phyloP scores from a whole-genome alignment of 2,113 vertebrate species.

The Plecturocebus donacophilus region DNA sequence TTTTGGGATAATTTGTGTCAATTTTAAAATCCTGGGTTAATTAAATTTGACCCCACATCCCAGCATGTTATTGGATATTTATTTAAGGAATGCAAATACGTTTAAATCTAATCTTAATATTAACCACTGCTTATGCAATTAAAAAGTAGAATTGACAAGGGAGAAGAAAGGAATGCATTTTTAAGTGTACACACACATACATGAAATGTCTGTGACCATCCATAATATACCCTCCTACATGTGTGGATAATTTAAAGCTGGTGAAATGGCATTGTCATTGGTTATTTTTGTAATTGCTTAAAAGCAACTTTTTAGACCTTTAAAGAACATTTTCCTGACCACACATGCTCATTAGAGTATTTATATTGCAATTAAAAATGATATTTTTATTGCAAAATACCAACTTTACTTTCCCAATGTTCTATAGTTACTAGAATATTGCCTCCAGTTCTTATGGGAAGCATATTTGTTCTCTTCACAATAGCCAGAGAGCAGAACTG shows the following conservation, averaged over 20 bases:
- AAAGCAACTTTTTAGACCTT: slow-evolving; percentile 1
- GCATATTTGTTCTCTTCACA: not conserved
- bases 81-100: slow-evolving; percentile 80
- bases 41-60: slow-evolving; percentile 78
- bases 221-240: not conserved
- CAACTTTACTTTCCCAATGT: not conserved
- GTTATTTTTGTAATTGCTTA: not conserved
- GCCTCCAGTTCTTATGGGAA: not conserved
- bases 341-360: not conserved
- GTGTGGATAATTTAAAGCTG: not conserved
- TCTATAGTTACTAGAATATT: not conserved
- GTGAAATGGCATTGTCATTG: not conserved
- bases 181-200: not conserved
- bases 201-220: not conserved
- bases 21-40: slow-evolving; percentile 80
- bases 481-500: not conserved
- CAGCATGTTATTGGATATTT: slow-evolving; percentile 78
- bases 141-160: slow-evolving; percentile 56
- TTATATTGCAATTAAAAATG: not conserved
- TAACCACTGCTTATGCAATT: slow-evolving; percentile 77
- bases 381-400: not conserved
- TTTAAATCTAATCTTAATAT: slow-evolving; percentile 80
- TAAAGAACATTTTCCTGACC: not conserved
- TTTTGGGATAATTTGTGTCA: slow-evolving; percentile 80
- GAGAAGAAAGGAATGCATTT: not conserved